Base-by-base conservation (phyloP, 2,797 vertebrate species). In the Ctenopoma multispine region DNA sequence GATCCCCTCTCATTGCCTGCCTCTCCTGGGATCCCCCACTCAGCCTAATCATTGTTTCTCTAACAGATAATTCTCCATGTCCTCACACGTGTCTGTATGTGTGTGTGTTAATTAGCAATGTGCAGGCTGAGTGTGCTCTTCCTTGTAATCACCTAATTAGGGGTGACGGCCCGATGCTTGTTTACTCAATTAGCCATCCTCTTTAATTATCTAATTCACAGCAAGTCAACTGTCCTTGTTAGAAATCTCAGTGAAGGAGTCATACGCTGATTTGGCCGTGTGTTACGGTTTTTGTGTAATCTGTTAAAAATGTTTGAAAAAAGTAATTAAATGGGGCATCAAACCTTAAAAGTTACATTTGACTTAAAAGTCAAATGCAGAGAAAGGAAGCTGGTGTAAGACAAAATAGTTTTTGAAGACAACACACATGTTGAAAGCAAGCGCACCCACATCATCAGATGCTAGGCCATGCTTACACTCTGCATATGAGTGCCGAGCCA, bases 161-260 rank as follows among this genome's bases (percentile, higher is more conserved):
- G 96, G 97, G 96, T 97, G 96, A 97, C 94, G 94, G 94, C 94
- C 93, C 87, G 91, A 94, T 93, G 95, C 95, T 93, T 97, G 96
- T 98, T 99, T 97, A 97, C 96, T 97, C 96, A 97, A 97, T 97
- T 97, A 95, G 95, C 96, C 93, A 95, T 97, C 96, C 95, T 96
- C 95, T 96, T 97, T 97, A 96, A 99, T 99, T 96, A 97, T 95
- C 95, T 91, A 89, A 92, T 92, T 94, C 89, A 91, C 95, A 92
- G 96, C 93, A 88, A 93, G 93, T 93, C 82, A 88, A 88, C 91
- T 84, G 90, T 95, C 94, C 81, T 85, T 49, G 87, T 92, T 92
- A 90, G 90, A 73, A 38, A 82, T 84, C 87, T 81, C 76, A 80
- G 82, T 50, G 72, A 82, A 65, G 80, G 69, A 57, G 59, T 47